phyloP scores from a whole-genome alignment of 2,888 invertebrate genomes.

The Caradrina clavipalpis region DNA sequence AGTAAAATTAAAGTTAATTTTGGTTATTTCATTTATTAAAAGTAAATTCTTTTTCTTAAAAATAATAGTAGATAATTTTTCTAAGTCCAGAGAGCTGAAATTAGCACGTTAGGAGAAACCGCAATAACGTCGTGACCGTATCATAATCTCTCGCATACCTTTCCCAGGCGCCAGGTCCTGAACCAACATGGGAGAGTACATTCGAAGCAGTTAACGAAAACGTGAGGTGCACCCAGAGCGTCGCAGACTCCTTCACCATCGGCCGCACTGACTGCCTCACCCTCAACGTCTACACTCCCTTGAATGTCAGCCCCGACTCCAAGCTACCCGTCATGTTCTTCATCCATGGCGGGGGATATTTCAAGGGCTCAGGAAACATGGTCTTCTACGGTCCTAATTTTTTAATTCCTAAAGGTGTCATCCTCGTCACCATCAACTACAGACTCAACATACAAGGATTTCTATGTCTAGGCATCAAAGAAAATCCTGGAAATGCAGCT shows the following conservation, averaged over 20 bases:
- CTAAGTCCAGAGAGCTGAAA: neutral
- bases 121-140: neutral
- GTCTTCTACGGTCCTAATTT: conserved; percentile 80
- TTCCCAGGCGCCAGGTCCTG: conserved; percentile 80
- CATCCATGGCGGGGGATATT: conserved; percentile 85
- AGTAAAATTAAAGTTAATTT: too few relatives aligned
- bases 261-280: conserved; percentile 79
- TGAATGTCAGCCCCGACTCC: conserved; percentile 56
- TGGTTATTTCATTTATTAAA: neutral
- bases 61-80: neutral
- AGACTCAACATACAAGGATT: conserved; percentile 84
- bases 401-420: conserved; percentile 77
- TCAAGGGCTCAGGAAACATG: conserved; percentile 75
- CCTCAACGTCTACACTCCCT: conserved; percentile 81
- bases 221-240: conserved; percentile 75
- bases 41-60: neutral
- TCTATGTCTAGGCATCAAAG: conserved; percentile 79
- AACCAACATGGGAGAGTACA: conserved; percentile 78
- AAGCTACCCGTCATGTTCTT: conserved; percentile 83
- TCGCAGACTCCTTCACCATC: conserved; percentile 55
- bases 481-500: conserved; percentile 83
- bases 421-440: conserved; percentile 83
- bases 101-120: neutral
- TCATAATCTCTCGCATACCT: neutral
- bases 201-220: conserved; percentile 81